phyloP scores from a whole-genome alignment of 2,888 invertebrate genomes.

The Drosophila kanekoi region DNA sequence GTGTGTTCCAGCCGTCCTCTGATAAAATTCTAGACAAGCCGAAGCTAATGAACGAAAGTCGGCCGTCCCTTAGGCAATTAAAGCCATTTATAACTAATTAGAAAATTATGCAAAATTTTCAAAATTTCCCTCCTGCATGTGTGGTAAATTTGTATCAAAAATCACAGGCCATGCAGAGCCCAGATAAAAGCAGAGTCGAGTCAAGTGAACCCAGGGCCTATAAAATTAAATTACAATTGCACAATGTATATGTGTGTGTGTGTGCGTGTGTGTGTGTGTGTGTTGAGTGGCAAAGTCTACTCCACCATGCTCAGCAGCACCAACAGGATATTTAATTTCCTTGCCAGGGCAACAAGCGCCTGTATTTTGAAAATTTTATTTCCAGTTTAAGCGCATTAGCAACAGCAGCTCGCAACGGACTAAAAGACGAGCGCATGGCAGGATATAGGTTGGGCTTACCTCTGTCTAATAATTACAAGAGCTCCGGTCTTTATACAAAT shows the following conservation, averaged over 20 bases:
- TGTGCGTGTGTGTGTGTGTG: background rate
- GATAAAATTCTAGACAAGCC: slow-evolving; percentile 47
- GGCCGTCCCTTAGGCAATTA: slow-evolving; percentile 53
- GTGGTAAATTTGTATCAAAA: slow-evolving; percentile 23
- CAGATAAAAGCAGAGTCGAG: slow-evolving; percentile 30
- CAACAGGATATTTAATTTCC: slow-evolving; percentile 76
- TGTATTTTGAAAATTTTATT: slow-evolving; percentile 52
- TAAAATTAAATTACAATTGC: slow-evolving; percentile 35
- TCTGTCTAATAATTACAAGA: slow-evolving; percentile 47
- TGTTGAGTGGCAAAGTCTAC: slow-evolving; percentile 1
- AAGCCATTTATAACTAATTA: slow-evolving; percentile 65
- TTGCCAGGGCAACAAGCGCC: slow-evolving; percentile 23
- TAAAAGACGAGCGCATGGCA: background rate
- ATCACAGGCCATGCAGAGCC: slow-evolving; percentile 24
- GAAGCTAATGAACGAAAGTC: slow-evolving; percentile 36
- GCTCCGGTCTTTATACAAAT: slow-evolving; percentile 28
- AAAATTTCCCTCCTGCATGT: slow-evolving; percentile 43
- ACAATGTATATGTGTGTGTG: slow-evolving; percentile 10
- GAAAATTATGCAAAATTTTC: slow-evolving; percentile 68
- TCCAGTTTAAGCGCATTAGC: slow-evolving; percentile 41
- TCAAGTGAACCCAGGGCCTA: slow-evolving; percentile 14
- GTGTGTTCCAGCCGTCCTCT: slow-evolving; percentile 31
- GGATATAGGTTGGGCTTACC: slow-evolving; percentile 4
- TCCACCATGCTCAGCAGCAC: background rate
- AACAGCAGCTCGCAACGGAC: slow-evolving; percentile 6